phyloP scores from a whole-genome alignment of 1,140 invertebrate species.

The Phenacoccus solenopsis region DNA sequence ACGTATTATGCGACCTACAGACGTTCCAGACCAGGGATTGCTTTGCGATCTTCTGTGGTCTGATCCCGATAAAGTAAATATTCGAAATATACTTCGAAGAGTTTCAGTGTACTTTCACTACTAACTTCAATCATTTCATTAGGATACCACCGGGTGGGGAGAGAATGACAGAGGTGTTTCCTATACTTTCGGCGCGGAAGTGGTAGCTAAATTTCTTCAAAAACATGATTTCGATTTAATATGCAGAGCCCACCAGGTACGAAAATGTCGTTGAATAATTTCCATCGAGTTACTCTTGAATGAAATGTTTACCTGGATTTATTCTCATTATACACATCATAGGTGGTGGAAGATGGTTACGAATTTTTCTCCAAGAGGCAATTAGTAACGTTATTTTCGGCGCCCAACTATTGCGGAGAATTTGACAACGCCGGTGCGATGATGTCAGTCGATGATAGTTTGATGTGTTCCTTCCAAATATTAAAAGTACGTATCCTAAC shows the following conservation, averaged over 20 bases:
- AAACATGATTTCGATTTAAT: constrained; percentile 71
- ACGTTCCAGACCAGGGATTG: constrained; percentile 53
- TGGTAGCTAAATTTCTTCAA: constrained; percentile 60
- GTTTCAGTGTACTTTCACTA: neutral
- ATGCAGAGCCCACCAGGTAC: constrained; percentile 68
- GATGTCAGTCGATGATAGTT: constrained; percentile 72
- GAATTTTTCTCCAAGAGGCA: constrained; percentile 62
- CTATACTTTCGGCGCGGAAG: constrained; percentile 62
- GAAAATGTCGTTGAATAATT: neutral
- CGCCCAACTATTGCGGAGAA: constrained; percentile 45
- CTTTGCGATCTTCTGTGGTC: constrained; percentile 72
- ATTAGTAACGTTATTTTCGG: constrained; percentile 58
- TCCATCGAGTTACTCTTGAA: neutral
- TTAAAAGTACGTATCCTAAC: constrained; percentile 25
- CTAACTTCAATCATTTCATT: constrained; percentile 20
- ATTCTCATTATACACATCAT: constrained; percentile 30
- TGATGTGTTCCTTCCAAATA: constrained; percentile 48
- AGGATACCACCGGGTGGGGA: constrained; percentile 53
- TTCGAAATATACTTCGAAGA: neutral
- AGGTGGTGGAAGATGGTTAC: constrained; percentile 71
- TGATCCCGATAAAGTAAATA: constrained; percentile 52
- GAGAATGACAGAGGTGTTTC: constrained; percentile 66
- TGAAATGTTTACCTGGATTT: neutral
- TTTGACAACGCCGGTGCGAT: constrained; percentile 58
- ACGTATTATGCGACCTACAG: constrained; percentile 50